Evolutionary conservation across 2,888 invertebrate species (phyloP), one percentile per base, ranked within the genome.

Genomic region (Charanyca ferruginea): DNA sequence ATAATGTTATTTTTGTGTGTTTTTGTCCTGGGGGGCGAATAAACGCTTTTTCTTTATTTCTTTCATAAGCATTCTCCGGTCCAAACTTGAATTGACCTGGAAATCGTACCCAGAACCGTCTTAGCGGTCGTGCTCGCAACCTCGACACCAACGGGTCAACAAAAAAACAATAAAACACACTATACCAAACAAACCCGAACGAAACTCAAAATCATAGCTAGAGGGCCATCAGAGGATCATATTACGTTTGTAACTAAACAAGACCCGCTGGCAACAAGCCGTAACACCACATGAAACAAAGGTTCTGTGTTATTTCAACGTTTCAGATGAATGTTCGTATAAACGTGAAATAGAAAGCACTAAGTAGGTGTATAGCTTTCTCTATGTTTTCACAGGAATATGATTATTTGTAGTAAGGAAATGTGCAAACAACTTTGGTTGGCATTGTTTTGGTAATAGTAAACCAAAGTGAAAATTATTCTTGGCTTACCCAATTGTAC

Each of bases 221-320:
- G n/a, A 44, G 6, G 23, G 41, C 7, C 16, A 18, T 38, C 20
- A 41, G 13, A 42, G 16, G 9, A 68, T 52, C 1, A 22, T 52
- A 22, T 53, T 42, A 41, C 42, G 7, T 22, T 53, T 35, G 16
- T n/a, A 42, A 41, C 25, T 13, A 16, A 38, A 60, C 35, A 53
- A 61, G 53, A 48, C 60, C 22, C 16, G 9, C 28, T 32, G 16
- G 28, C 22, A 42, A 42, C 47, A 52, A 42, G n/a, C 48, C n/a
- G 16, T 4, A 18, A 45, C 45, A 20, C 35, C 20, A 64, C 53
- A 35, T 53, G 35, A 16, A 53, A 68, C 68, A 68, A 68, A 53
- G 52, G 61, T 48, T 42, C 52, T 61, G 7, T 11, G 8, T 52
- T 23, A 65, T 45, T 45, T 2, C 35, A n/a, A 45, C 35, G 18